phyloP scores from a whole-genome alignment of 2,113 vertebrate species.

The Sylvilagus bachmani region DNA sequence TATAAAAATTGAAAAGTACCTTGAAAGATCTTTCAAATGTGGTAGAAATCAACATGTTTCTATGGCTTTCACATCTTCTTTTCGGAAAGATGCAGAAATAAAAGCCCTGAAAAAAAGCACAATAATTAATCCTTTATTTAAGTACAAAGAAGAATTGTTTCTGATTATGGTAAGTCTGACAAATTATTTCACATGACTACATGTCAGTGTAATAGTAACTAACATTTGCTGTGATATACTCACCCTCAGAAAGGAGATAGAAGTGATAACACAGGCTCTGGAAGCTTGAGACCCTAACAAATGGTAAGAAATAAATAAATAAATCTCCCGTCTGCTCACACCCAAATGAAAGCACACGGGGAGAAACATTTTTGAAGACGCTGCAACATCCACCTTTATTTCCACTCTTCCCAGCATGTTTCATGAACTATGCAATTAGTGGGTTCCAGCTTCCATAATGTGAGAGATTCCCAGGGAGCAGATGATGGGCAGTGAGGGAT shows the following conservation, averaged over 20 bases:
- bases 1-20: background rate
- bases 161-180: background rate
- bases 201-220: background rate
- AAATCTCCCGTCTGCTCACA: background rate
- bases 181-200: background rate
- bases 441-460: background rate
- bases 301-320: no score
- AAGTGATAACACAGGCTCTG: background rate
- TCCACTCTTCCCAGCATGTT: background rate
- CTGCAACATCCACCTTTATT: background rate
- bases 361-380: background rate
- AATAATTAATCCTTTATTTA: background rate
- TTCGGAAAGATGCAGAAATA: background rate
- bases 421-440: background rate
- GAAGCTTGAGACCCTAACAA: no score
- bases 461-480: background rate
- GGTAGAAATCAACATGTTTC: background rate
- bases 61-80: background rate
- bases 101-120: background rate
- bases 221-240: background rate
- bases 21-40: background rate
- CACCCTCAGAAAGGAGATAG: background rate
- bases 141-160: background rate
- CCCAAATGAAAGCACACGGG: background rate
- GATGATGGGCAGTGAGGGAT: background rate